phyloP scores from a whole-genome alignment of 2,888 invertebrate species.

The Ptycholaimellus sp. region DNA sequence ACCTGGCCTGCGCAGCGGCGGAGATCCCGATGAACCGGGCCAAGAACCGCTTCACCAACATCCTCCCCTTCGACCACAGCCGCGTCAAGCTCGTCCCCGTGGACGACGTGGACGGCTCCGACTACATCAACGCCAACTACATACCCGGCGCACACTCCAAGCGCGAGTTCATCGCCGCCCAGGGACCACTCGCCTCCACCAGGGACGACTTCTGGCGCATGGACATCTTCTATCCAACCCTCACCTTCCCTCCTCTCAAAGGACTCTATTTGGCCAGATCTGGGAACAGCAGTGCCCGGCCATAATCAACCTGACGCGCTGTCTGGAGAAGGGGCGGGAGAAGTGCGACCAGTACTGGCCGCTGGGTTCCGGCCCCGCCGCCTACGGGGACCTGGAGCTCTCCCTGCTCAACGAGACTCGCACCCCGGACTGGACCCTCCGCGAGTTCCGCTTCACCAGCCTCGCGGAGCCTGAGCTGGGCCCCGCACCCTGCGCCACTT shows the following conservation, averaged over 20 bases:
- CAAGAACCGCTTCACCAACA: constrained; percentile 96
- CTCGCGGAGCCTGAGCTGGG: constrained; percentile 21
- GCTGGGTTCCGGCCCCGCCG: constrained; percentile 71
- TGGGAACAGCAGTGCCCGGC: constrained; percentile 93
- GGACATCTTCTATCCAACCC: too few relatives aligned
- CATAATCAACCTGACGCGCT: constrained; percentile 75
- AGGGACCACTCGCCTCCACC: constrained; percentile 84
- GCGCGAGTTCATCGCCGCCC: constrained; percentile 87
- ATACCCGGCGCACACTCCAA: constrained; percentile 84
- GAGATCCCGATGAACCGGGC: constrained; percentile 84
- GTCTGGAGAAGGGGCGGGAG: constrained; percentile 26
- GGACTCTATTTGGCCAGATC: too few relatives aligned
- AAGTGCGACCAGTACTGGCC: constrained; percentile 76
- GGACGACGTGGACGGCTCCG: constrained; percentile 81
- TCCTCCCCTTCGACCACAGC: constrained; percentile 88
- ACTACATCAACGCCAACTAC: too few relatives aligned
- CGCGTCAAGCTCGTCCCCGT: constrained; percentile 76
- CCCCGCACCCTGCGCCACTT: constrained; percentile 72
- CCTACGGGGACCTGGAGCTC: constrained; percentile 81
- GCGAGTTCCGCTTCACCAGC: constrained; percentile 55
- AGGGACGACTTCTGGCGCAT: constrained; percentile 87
- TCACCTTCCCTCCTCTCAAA: too few relatives aligned
- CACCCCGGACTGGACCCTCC: constrained; percentile 82
- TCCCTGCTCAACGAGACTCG: constrained; percentile 70
- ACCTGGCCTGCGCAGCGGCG: constrained; percentile 69